Evolutionary conservation across 2,113 vertebrate genomes (phyloP), one percentile per base, ranked within the genome.

Genomic region (Sisor rabdophorus): DNA sequence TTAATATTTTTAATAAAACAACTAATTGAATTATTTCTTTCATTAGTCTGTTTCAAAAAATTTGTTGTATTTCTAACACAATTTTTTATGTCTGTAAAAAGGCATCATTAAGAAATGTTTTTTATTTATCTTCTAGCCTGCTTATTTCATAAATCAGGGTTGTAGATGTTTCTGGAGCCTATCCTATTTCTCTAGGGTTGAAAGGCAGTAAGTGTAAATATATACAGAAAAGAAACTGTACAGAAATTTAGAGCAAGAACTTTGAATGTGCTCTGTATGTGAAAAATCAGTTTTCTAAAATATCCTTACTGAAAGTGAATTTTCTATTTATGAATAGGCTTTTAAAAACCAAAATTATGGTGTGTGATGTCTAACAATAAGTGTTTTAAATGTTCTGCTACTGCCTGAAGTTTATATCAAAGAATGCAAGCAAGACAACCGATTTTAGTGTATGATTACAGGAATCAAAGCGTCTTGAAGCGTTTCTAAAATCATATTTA

Each of bases 1-100:
- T 55, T 22, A 59, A 24, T 11, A 4, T 77, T 78, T 80, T 69
- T 56, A 80, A 80, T 80, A 80, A 80, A 80, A 76, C 0, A 13
- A 15, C 13, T 13, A 36, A 11, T 1, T 32, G n/a, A 47, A 55
- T 30, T 15, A 4, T 17, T 26, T 75, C 1, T 28, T 22, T 28
- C 40, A 15, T 17, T 50, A 63, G 10, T 63, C 30, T 36, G 32
- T 48, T 68, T 48, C 40, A 17, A 11, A 24, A 2, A 12, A 44
- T 12, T 68, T 16, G 2, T 9, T 7, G 26, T 28, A 36, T 11
- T 6, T 9, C 40, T 44, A 11, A 15, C 9, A 50, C 1, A 68
- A 68, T 10, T 48, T 26, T 22, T 52, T 10, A 69, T 30, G 3
- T 52, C 7, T 3, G 2, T 50, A 2, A 26, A 67, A 69, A 20